Conservation (phyloP, 1,140 invertebrate genomes). For the Chionoecetes opilio region DNA sequence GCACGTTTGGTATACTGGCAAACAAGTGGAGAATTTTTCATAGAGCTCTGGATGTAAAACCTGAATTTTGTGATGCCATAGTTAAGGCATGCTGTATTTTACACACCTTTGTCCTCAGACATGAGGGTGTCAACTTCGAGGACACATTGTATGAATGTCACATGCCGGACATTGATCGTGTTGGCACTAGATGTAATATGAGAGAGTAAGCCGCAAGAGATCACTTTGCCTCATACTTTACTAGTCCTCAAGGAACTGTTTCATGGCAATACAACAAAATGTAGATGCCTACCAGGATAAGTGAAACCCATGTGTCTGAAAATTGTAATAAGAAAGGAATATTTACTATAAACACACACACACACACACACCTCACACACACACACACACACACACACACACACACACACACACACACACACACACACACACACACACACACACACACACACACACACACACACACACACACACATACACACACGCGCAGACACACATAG, state of each 20-base stretch:
- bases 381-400: too few species aligned
- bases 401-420: too few species aligned
- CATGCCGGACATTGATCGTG: slow-evolving; percentile 40
- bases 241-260: slow-evolving; percentile 8
- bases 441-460: too few species aligned
- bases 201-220: slow-evolving; percentile 44
- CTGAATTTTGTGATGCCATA: slow-evolving; percentile 65
- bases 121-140: slow-evolving; percentile 57
- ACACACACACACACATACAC: too few species aligned
- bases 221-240: slow-evolving; percentile 55
- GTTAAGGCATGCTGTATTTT: slow-evolving; percentile 68
- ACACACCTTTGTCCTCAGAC: slow-evolving; percentile 45
- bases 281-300: slow-evolving; percentile 56
- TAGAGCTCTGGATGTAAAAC: slow-evolving; percentile 55
- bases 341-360: too few species aligned
- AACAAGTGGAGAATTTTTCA: slow-evolving; percentile 68
- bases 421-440: too few species aligned
- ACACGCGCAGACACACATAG: too few species aligned
- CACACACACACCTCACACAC: too few species aligned
- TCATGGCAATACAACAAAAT: slow-evolving; percentile 47
- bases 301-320: slow-evolving; percentile 38
- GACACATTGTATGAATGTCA: slow-evolving; percentile 57
- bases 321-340: too few species aligned
- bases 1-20: slow-evolving; percentile 60
- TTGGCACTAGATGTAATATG: slow-evolving; percentile 60